phyloP scores from a whole-genome alignment of 2,888 invertebrate genomes.

The Mythimna vitellina region DNA sequence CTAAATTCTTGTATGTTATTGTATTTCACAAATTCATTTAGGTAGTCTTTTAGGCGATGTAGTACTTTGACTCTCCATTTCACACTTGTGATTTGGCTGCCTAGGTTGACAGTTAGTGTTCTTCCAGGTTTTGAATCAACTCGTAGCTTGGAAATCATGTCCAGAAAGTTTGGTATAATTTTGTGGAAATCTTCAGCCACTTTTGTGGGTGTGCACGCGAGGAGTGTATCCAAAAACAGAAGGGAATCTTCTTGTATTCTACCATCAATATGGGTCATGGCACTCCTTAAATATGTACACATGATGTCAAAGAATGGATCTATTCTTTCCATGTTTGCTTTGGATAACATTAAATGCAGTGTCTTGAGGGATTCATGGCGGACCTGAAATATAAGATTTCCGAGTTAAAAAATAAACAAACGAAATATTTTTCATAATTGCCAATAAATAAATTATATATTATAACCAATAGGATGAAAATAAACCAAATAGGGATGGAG shows the following conservation, averaged over 20 bases:
- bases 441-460: not conserved
- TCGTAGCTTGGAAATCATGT: conserved; percentile 95
- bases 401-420: too few relatives aligned
- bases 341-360: conserved; percentile 86
- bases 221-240: conserved; percentile 94
- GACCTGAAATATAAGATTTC: conserved; percentile 77
- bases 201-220: conserved; percentile 92
- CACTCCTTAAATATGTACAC: conserved; percentile 95
- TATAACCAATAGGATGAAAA: not conserved
- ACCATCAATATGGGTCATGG: conserved; percentile 96
- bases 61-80: conserved; percentile 95
- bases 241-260: conserved; percentile 96
- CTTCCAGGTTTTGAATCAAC: conserved; percentile 92
- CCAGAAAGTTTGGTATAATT: conserved; percentile 95
- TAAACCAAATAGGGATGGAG: not conserved
- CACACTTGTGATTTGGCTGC: conserved; percentile 93
- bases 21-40: conserved; percentile 78
- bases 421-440: not conserved
- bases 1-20: conserved; percentile 70
- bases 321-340: conserved; percentile 86
- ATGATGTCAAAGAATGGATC: conserved; percentile 94
- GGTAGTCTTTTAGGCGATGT: conserved; percentile 91
- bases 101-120: conserved; percentile 93
- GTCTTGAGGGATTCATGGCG: conserved; percentile 91
- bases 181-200: conserved; percentile 92